Base-by-base conservation (phyloP, 2,113 vertebrate genomes). In the Oryzias melastigma region DNA sequence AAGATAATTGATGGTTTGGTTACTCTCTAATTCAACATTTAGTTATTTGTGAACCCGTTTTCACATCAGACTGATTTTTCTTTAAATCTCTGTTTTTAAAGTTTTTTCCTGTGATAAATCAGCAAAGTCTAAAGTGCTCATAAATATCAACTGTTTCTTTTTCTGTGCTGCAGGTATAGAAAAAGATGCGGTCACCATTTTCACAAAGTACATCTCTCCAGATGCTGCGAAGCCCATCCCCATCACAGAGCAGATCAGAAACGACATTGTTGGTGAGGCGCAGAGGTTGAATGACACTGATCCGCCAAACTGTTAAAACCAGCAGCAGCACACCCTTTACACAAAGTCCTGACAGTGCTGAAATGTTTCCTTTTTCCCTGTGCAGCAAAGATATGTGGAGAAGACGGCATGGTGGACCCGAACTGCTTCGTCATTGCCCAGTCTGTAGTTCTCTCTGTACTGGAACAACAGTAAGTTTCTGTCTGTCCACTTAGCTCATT, bases 141-240 rank as follows among this genome's bases (percentile, higher is more conserved):
- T 51, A 7, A 15, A 4, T 7, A 2, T 14, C 5, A 40, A 40
- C 29, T 40, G 1, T 40, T 24, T n/a, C 3, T 25, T 10, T n/a
- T 20, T 13, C 4, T 4, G 8, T 25, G 51, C 27, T 74, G 7
- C 80, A 99, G 97, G 94, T 94, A 95, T 99, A 93, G 97, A 99
- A 68, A 95, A 93, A 77, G 97, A 99, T 83, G 97, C 97, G 29
- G 95, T 99, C 78, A 95, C 81, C 77, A 97, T 97, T 88, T 99
- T 99, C 91, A 98, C 97, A 67, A 98, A 95, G 91, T 99, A 95
- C 75, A 93, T 99, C 88, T 99, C 97, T 89, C 97, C 97, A 65
- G 97, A 99, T 81, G 96, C 96, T 88, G 92, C 88, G 90, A 95
- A 93, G 76, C 96, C 97, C 53, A 98, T 99, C 75, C 95, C 96